Evolutionary conservation across 1,140 invertebrate species (phyloP).

Genomic region (Drosophila equinoxialis): DNA sequence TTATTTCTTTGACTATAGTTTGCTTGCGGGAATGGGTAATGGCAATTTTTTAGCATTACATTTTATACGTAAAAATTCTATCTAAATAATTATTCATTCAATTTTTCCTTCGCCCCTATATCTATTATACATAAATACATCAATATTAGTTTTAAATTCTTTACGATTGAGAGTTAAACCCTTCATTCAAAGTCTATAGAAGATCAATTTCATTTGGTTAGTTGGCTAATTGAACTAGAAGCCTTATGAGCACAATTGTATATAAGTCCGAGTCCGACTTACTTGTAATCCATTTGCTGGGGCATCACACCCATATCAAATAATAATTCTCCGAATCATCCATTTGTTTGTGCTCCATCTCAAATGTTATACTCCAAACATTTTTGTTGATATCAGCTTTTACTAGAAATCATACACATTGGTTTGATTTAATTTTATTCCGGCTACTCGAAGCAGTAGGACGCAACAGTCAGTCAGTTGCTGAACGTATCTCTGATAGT

Average conservation of each 20-base stretch:
- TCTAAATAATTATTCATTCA: not conserved
- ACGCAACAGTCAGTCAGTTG: not conserved
- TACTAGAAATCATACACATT: not conserved
- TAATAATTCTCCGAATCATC: no score
- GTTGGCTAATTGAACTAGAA: no score
- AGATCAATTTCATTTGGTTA: no score
- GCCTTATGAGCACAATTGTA: no score
- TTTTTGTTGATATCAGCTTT: conserved; percentile 2
- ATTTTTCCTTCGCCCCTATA: not conserved
- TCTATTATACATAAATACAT: not conserved
- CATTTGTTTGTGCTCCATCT: no score
- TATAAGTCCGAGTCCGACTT: no score
- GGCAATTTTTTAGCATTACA: conserved; percentile 45
- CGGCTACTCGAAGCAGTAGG: not conserved
- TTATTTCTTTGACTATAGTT: conserved; percentile 63
- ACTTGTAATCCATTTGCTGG: no score
- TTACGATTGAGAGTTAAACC: no score
- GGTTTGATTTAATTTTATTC: not conserved
- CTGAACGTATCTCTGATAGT: not conserved
- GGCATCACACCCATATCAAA: no score
- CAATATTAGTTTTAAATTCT: not conserved
- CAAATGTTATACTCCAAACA: not conserved
- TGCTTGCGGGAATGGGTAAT: conserved; percentile 76
- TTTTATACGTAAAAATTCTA: not conserved
- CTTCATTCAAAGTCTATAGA: no score